Conservation (phyloP, 2,888 invertebrate species). For the Orgyia antiqua region DNA sequence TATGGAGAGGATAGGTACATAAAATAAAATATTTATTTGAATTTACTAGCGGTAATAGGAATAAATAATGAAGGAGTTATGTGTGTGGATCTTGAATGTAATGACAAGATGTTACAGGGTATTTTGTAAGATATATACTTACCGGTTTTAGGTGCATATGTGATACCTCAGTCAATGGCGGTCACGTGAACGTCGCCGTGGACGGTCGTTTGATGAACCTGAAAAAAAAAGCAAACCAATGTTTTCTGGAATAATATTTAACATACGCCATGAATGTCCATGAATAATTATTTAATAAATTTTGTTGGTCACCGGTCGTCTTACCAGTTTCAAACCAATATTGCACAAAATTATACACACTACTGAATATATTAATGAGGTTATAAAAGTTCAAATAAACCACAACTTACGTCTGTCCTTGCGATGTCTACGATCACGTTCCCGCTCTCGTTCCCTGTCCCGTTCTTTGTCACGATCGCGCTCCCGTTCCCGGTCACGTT, state of each 20-base stretch:
- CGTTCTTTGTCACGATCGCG: slow-evolving; percentile 23
- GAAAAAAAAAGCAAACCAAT: slow-evolving; percentile 7
- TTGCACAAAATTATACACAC: no score
- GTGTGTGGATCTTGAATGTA: slow-evolving; percentile 8
- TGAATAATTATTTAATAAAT: no score
- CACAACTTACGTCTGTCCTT: slow-evolving; percentile 56
- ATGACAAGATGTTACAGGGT: slow-evolving; percentile 15
- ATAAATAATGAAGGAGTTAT: slow-evolving; percentile 18
- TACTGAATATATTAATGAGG: no score
- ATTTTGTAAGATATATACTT: slow-evolving; percentile 43
- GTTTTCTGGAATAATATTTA: no score
- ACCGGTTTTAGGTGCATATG: slow-evolving; percentile 69
- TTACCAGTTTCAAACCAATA: no score
- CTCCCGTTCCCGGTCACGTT: slow-evolving; percentile 41
- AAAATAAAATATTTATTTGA: no score
- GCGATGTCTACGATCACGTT: slow-evolving; percentile 61
- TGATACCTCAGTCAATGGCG: slow-evolving; percentile 77
- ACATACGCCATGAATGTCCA: no score
- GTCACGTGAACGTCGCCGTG: slow-evolving; percentile 67
- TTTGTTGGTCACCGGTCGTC: no score
- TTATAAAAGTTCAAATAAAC: no score
- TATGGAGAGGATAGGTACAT: slow-evolving; percentile 32
- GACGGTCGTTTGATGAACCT: slow-evolving; percentile 64
- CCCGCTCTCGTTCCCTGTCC: slow-evolving; percentile 46
- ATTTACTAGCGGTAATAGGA: slow-evolving; percentile 12